phyloP scores from a whole-genome alignment of 2,888 invertebrate genomes.

The Catocala sponsa region DNA sequence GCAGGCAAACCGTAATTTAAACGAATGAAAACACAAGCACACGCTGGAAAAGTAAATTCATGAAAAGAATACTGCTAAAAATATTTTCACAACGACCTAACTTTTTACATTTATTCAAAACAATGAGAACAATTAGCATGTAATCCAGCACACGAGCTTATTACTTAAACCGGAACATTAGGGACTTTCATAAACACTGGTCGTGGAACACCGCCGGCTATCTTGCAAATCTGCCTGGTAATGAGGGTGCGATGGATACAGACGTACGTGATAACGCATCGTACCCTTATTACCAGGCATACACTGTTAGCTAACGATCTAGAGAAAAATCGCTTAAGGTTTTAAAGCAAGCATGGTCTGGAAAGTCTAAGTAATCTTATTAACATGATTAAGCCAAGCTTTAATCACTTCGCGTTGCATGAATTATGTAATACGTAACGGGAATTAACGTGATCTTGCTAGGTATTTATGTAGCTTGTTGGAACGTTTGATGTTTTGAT shows the following conservation, averaged over 20 bases:
- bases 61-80: too few relatives aligned
- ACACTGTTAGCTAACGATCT: conserved; percentile 34
- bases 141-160: conserved; percentile 40
- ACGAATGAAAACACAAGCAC: too few relatives aligned
- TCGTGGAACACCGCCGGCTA: conserved; percentile 47
- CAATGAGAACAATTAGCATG: conserved; percentile 37
- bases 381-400: too few relatives aligned
- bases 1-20: too few relatives aligned
- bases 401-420: too few relatives aligned
- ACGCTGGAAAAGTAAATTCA: too few relatives aligned
- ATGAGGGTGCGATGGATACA: conserved; percentile 56
- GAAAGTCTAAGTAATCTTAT: neutral
- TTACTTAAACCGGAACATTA: conserved; percentile 58
- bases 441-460: too few relatives aligned
- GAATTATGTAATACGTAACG: too few relatives aligned
- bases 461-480: too few relatives aligned
- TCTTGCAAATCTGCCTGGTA: conserved; percentile 62
- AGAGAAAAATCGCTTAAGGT: conserved; percentile 19
- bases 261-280: conserved; percentile 33
- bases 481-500: too few relatives aligned
- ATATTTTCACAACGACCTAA: too few relatives aligned
- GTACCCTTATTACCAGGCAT: too few relatives aligned
- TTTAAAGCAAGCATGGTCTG: neutral
- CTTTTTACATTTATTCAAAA: neutral
- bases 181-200: conserved; percentile 63